These are phyloP conservation scores for Agrochola macilenta DNA, from an alignment of 2,888 invertebrate genomes.

Conservation along the genomic window DNA sequence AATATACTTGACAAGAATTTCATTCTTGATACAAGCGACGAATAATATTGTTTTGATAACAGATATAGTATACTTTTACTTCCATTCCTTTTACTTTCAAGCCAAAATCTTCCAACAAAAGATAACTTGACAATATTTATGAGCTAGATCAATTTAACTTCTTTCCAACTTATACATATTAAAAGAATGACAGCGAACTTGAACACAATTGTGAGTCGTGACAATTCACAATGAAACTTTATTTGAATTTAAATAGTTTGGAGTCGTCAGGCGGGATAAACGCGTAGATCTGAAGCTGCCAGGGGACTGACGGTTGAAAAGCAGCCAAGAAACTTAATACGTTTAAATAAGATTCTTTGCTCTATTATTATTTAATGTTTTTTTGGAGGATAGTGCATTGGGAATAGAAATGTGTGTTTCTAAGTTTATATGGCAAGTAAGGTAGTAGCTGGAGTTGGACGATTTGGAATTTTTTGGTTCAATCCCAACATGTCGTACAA, in stretches of 20 bases:
- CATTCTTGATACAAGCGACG: neutral
- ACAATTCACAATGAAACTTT: conserved; percentile 66
- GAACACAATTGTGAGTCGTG: conserved; percentile 51
- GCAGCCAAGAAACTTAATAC: conserved; percentile 71
- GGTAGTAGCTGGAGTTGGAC: neutral
- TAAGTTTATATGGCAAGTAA: neutral
- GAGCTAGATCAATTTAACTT: conserved; percentile 33
- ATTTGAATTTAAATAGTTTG: conserved; percentile 72
- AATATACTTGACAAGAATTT: neutral
- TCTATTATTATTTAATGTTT: conserved; percentile 24
- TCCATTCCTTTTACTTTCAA: no score
- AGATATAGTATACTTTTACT: neutral
- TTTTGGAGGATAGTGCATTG: neutral
- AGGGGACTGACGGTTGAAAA: conserved; percentile 68
- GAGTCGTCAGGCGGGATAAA: conserved; percentile 65
- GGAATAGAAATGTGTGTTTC: neutral
- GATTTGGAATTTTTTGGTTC: neutral
- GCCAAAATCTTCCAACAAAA: neutral
- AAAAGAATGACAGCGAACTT: conserved; percentile 43
- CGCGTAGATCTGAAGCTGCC: conserved; percentile 63
- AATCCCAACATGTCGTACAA: neutral
- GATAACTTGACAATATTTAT: conserved; percentile 1
- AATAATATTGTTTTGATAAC: neutral
- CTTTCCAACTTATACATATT: conserved; percentile 32
- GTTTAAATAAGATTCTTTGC: conserved; percentile 37